Conservation (phyloP, 2,888 invertebrate species). For the Podabrus alpinus region DNA sequence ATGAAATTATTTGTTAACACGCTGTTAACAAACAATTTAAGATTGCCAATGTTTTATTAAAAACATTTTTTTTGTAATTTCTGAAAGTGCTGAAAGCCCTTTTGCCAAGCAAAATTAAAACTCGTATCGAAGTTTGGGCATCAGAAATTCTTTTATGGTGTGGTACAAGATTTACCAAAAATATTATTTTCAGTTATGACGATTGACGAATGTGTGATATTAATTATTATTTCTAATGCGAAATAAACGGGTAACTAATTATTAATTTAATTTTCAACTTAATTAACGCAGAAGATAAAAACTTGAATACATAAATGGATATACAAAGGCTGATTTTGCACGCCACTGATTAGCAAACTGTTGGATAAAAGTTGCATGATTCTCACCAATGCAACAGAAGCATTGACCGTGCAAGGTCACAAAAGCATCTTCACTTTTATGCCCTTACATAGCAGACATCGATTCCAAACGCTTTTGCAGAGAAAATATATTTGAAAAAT, state of each 20-base stretch:
- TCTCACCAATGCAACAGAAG: conserved; percentile 35
- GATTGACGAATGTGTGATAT: background rate
- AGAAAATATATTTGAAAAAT: background rate
- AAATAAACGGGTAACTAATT: background rate
- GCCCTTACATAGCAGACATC: conserved; percentile 14
- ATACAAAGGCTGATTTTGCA: background rate
- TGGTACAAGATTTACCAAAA: background rate
- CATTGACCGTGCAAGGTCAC: conserved; percentile 45
- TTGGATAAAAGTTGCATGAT: conserved; percentile 22
- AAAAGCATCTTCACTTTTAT: conserved; percentile 31
- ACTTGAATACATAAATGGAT: background rate
- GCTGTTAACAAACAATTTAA: background rate
- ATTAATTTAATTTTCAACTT: background rate
- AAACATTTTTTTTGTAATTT: background rate
- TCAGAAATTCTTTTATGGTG: background rate
- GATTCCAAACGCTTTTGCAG: background rate
- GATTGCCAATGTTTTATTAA: background rate
- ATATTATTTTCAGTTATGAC: background rate
- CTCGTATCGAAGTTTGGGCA: background rate
- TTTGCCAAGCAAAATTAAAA: background rate
- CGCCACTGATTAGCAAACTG: conserved; percentile 23
- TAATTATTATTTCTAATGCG: background rate
- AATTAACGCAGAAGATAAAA: background rate
- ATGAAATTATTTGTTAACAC: background rate
- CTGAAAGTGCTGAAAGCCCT: background rate